Base-by-base conservation (phyloP, 2,113 vertebrate species). In the Chaetodon auriga region DNA sequence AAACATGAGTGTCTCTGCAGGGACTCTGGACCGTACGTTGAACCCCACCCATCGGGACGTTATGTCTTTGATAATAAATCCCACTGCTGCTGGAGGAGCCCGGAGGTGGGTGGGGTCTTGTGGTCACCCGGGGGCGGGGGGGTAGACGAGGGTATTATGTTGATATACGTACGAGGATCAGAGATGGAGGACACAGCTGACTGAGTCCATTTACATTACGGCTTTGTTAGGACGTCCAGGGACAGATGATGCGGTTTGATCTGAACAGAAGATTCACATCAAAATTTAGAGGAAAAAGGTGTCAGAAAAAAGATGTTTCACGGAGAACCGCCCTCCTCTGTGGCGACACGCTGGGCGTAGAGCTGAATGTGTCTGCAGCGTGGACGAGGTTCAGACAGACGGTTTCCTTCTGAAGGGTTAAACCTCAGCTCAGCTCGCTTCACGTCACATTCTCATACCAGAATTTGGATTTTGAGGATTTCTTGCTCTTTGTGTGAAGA, bases 151-250 rank as follows among this genome's bases (percentile, higher is more conserved):
- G 75, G 46, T 66, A 75, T 81, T 73, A 85, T 46, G 73, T 4
- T 57, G 72, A 70, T 87, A 41, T 80, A 87, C 81, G 18, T 78
- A 90, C 82, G 57, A 65, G 81, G 68, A 82, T 54, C 80, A 58
- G 78, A 81, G 75, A 81, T 75, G 83, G 68, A 83, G 76, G 80
- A 81, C 80, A 85, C 80, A 54, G 83, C 63, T 66, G 76, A 85
- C 76, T 83, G 85, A 78, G 54, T 73, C 62, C 62, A 85, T 90
- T 82, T 82, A 66, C 79, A 63, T 82, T 79, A 90, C 14, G 23
- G 71, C 82, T 80, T 83, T 73, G 72, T 90, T 85, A 66, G 46
- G 48, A 76, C 71, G 82, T 75, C 70, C 36, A 38, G 12, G 72
- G 87, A 79, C 72, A 58, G 72, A 73, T 70, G 69, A 78, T 13